phyloP scores from a whole-genome alignment of 1,140 invertebrate species.

The Lycorma delicatula region DNA sequence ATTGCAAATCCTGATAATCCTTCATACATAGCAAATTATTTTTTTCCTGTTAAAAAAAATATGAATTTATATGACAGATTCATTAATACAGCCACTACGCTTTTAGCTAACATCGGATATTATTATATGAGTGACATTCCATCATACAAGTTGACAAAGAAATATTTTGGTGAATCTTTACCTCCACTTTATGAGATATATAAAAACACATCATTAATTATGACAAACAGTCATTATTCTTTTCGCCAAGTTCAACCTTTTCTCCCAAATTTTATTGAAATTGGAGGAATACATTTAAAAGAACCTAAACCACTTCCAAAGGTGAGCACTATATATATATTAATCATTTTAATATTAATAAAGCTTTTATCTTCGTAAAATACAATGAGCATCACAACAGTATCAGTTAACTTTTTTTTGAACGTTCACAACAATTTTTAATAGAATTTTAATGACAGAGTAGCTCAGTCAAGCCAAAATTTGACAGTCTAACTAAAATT shows the following conservation, averaged over 20 bases:
- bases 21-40: constrained; percentile 18
- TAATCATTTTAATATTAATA: not conserved
- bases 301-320: constrained; percentile 44
- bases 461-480: not conserved
- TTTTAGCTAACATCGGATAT: not conserved
- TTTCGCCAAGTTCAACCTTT: constrained; percentile 46
- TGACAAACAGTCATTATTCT: constrained; percentile 33
- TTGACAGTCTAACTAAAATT: not conserved
- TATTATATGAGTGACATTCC: constrained; percentile 4
- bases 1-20: constrained; percentile 16
- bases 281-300: constrained; percentile 45
- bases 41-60: constrained; percentile 8
- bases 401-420: not conserved
- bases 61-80: constrained; percentile 16
- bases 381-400: not conserved
- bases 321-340: constrained; percentile 30
- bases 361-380: not conserved
- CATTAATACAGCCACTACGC: constrained; percentile 15
- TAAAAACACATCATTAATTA: constrained; percentile 22
- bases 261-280: constrained; percentile 51
- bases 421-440: not conserved
- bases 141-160: constrained; percentile 22
- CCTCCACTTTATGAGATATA: constrained; percentile 41
- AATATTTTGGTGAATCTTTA: constrained; percentile 45
- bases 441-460: not conserved